Conservation (phyloP, 2,797 vertebrate species). For the Thunnus albacares region DNA sequence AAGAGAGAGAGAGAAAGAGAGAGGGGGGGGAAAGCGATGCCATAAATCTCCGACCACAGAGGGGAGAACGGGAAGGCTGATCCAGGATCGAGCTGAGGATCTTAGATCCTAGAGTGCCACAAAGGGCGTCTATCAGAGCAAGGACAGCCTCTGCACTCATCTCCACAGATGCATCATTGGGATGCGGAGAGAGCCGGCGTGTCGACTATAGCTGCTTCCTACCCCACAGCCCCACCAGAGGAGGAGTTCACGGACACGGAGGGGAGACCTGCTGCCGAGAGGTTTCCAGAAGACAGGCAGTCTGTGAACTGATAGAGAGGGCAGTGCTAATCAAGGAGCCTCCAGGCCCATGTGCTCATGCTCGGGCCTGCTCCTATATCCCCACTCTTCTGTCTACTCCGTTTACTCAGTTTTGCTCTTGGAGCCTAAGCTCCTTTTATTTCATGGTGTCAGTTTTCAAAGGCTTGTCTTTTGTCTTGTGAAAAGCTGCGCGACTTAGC, state of each 20-base stretch:
- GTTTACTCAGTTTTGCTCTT: constrained; percentile 60
- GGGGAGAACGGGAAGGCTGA: constrained; percentile 65
- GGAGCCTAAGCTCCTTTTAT: constrained; percentile 81
- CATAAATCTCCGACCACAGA: constrained; percentile 76
- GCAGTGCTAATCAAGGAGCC: constrained; percentile 76
- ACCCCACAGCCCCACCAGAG: constrained; percentile 55
- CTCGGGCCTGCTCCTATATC: constrained; percentile 48
- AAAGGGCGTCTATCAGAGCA: constrained; percentile 71
- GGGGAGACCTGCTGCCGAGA: constrained; percentile 54
- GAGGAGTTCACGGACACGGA: constrained; percentile 58
- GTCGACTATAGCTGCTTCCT: constrained; percentile 51
- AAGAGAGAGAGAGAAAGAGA: constrained; percentile 1
- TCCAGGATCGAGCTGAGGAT: constrained; percentile 77
- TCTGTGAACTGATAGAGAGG: constrained; percentile 75
- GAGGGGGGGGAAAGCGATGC: constrained; percentile 35
- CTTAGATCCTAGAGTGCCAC: constrained; percentile 68
- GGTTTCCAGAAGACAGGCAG: constrained; percentile 61
- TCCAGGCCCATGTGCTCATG: constrained; percentile 60
- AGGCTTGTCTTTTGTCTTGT: constrained; percentile 79
- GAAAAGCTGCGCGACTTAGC: constrained; percentile 76
- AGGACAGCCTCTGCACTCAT: constrained; percentile 63
- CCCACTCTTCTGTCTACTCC: constrained; percentile 54
- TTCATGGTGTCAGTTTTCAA: constrained; percentile 84
- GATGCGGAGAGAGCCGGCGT: constrained; percentile 45
- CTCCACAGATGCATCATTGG: constrained; percentile 56